Percentiles rank a stretch among this genome's conserved stretches.
Conservation (phyloP, 2,888 invertebrate species). For the Latrodectus elegans region DNA sequence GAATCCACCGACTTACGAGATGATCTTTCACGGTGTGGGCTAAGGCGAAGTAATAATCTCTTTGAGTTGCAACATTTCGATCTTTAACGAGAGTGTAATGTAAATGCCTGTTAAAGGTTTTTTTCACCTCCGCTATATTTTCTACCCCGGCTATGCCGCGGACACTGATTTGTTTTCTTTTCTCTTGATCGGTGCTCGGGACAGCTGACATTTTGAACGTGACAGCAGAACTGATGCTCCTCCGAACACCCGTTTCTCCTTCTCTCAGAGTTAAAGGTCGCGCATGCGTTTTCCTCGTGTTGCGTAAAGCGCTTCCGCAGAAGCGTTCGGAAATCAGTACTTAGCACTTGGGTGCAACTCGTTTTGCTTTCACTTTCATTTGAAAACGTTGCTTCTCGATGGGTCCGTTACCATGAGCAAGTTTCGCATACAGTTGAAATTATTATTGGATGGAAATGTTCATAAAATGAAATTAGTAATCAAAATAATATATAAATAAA, state of each 20-base stretch:
- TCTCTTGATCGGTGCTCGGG: slow-evolving; percentile 63
- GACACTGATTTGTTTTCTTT: slow-evolving; percentile 71
- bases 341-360: neutral
- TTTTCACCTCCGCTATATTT: slow-evolving; percentile 97
- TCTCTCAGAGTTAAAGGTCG: slow-evolving; percentile 52
- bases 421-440: too few species aligned
- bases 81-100: slow-evolving; percentile 99
- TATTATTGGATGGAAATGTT: too few species aligned
- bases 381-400: neutral
- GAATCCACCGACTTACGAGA: slow-evolving; percentile 98
- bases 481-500: too few species aligned
- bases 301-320: slow-evolving; percentile 19
- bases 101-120: slow-evolving; percentile 97
- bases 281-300: slow-evolving; percentile 47
- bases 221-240: slow-evolving; percentile 40
- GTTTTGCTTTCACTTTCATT: neutral
- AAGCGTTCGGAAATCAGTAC: neutral
- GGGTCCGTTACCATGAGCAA: too few species aligned
- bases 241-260: slow-evolving; percentile 61
- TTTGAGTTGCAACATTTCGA: slow-evolving; percentile 97
- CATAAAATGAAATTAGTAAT: too few species aligned
- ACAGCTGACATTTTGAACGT: slow-evolving; percentile 58
- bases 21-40: slow-evolving; percentile 99
- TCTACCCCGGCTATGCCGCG: slow-evolving; percentile 90
- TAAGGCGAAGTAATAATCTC: slow-evolving; percentile 98